phyloP scores from a whole-genome alignment of 2,797 vertebrate genomes.

The Pangasius macronema region DNA sequence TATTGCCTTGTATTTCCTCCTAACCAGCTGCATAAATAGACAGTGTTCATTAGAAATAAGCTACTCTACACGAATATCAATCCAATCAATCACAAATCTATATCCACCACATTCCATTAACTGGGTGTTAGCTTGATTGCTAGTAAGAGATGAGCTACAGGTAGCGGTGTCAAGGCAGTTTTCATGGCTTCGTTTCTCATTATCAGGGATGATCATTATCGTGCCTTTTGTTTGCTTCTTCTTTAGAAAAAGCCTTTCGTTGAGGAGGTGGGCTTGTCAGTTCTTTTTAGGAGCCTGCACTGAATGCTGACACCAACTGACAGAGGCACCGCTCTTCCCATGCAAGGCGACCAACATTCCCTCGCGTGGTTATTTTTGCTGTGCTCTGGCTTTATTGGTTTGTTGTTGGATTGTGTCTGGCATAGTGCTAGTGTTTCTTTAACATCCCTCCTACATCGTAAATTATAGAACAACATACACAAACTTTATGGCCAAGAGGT shows the following conservation, averaged over 20 bases:
- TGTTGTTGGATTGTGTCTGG: background rate
- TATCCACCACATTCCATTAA: constrained; percentile 17
- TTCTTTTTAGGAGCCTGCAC: background rate
- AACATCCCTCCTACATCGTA: background rate
- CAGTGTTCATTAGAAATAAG: constrained; percentile 18
- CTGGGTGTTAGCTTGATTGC: constrained; percentile 12
- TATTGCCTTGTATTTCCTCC: background rate
- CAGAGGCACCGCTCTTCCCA: background rate
- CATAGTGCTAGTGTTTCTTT: background rate
- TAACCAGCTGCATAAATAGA: constrained; percentile 15
- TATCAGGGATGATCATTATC: constrained; percentile 8
- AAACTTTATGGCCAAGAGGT: background rate
- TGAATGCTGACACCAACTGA: constrained; percentile 37
- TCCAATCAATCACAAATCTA: constrained; percentile 16
- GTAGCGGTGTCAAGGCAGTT: background rate
- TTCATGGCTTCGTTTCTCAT: background rate
- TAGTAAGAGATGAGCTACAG: background rate
- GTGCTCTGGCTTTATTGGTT: background rate
- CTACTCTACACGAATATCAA: constrained; percentile 24
- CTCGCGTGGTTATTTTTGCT: constrained; percentile 17
- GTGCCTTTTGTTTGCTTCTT: constrained; percentile 2
- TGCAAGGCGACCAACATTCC: constrained; percentile 35
- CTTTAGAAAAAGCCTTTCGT: constrained; percentile 17
- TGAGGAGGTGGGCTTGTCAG: constrained; percentile 28
- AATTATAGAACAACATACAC: constrained; percentile 11